Evolutionary conservation across 2,797 vertebrate genomes (phyloP), one percentile per base, ranked within the genome.

Genomic region (Saxicola maurus): DNA sequence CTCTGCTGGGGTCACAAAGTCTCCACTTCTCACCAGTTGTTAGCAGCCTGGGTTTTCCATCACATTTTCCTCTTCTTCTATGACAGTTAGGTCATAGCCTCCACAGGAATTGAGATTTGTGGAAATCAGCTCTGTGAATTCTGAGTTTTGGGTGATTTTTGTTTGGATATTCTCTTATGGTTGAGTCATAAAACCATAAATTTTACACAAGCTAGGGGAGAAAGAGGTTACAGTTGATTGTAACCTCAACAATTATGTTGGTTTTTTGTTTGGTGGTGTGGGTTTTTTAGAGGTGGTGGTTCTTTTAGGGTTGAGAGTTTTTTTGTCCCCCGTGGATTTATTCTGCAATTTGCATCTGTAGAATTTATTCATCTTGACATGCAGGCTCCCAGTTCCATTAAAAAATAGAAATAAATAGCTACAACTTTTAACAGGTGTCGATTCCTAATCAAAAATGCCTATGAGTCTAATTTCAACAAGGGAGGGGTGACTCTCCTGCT

Each of bases 331-430:
- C 52, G 7, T 13, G 21, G 33, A 12, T 83, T 85, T 86, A 13
- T 78, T 89, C 55, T 61, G 23, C 17, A 40, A 5, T 80, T 60
- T 86, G 27, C 69, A 46, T 75, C 37, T 69, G 17, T 77, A 75
- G 40, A 56, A 83, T 93, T 87, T 48, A 64, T 80, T 89, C 53
- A 37, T 81, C 33, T 66, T 72, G 62, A 80, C 52, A 62, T 87
- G 17, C 19, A 66, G 37, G 9, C 55, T 90, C 40, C 65, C 7
- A 6, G 19, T 57, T 86, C 25, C 62, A 73, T 72, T 83, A 82
- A 87, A 82, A 94, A 84, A 74, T 37, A 82, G 51, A 77, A 90
- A 81, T 31, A 64, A 82, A 89, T 80, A 45, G 28, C 55, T 81
- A 46, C 43, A 66, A 10, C 25, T 80, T 91, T 14, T 80, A 77